Evolutionary conservation across 2,888 invertebrate species (phyloP), one percentile per base, ranked within the genome.

Genomic region (Gisinianus flammeolus): DNA sequence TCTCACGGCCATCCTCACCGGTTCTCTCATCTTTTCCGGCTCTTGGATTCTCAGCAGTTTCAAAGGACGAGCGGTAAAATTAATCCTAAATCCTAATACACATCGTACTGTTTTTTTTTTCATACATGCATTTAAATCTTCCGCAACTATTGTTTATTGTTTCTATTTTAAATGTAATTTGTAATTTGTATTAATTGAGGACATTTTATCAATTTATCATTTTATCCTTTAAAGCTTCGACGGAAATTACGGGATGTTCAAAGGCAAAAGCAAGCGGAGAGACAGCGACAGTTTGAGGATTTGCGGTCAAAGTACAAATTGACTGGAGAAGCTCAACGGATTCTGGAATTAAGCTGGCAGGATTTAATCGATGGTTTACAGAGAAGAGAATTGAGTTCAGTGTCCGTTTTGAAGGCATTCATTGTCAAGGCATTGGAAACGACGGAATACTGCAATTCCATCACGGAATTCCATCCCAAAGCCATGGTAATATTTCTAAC

Each of bases 391-490:
- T 70, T 84, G 8, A 81, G 76, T 8, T 83, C 84, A 10, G 79
- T 81, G 12, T 66, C 81, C 19, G 84, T 83, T 22, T 75, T 85
- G 22, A 81, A 80, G 12, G 84, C 85, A 4, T 84, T 82, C 74
- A 80, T 80, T 26, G 77, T 82, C 16, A 83, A 83, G 76, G 85
- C 86, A 35, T 72, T 86, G 35, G 84, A 84, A 75, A 83, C 83
- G 1, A 84, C 85, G 22, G 73, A 79, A 76, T 82, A 83, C 76
- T 84, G 79, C 79, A 87, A 86, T 81, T 84, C 85, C 74, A 78
- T 86, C 24, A 84, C 85, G 1, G 86, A 86, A 64, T 86, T 85
- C 79, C 83, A 86, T 52, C 79, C 81, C 33, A 85, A 85, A 72
- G 86, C 86, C n/a, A 79, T 82, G 77, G 85, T 85, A 80, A 80